A percentile compares a stretch with the other conserved stretches of the same genome.
Conservation (phyloP, 2,113 vertebrate species). For the Hemiprocne comata region DNA sequence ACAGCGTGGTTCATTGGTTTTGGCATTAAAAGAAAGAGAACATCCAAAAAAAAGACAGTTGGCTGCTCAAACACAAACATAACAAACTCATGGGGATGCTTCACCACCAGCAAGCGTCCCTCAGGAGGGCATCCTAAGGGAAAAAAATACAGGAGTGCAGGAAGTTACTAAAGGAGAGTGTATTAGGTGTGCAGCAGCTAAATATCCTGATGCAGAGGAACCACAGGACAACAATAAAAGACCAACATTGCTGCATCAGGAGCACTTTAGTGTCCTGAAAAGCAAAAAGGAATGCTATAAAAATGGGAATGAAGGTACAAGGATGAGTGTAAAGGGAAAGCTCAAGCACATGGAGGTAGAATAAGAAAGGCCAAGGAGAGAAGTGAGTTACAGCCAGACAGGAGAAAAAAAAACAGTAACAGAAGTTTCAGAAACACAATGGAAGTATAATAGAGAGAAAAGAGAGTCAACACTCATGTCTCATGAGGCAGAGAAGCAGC, state of each 20-base stretch:
- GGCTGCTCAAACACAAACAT: background rate
- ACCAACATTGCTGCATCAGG: slow-evolving; percentile 24
- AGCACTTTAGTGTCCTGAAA: slow-evolving; percentile 42
- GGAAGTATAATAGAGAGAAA: background rate
- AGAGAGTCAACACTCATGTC: rapidly evolving
- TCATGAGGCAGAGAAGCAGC: background rate
- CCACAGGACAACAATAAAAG: slow-evolving; percentile 20
- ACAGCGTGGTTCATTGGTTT: rapidly evolving
- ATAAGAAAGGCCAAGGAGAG: background rate
- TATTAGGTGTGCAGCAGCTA: background rate
- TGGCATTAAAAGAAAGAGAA: background rate
- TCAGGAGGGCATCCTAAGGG: background rate
- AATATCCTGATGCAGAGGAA: background rate
- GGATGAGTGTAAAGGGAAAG: slow-evolving; percentile 19
- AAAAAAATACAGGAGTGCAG: background rate
- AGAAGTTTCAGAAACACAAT: background rate
- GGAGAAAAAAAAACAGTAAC: background rate
- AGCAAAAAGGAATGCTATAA: slow-evolving; percentile 36
- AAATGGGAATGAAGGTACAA: background rate
- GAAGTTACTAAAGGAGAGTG: slow-evolving; percentile 8
- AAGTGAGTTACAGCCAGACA: background rate
- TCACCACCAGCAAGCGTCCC: background rate
- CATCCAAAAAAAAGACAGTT: background rate
- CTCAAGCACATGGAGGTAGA: background rate
- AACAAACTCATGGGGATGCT: background rate